Evolutionary conservation across 2,113 vertebrate genomes (phyloP).

Genomic region (Empidonax traillii): DNA sequence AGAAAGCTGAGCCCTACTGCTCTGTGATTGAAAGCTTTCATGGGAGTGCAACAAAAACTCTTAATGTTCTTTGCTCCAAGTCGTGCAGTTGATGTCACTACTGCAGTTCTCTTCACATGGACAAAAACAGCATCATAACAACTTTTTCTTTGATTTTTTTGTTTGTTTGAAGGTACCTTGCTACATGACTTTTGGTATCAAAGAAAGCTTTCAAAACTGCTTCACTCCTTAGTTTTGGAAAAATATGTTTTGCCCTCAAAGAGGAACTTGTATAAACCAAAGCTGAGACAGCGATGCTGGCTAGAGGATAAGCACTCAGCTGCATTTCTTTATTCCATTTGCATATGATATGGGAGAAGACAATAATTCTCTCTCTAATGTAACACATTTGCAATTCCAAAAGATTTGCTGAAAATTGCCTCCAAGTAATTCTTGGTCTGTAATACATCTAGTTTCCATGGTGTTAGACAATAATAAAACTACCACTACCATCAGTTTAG

Average conservation of each 20-base stretch:
- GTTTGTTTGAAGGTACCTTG: background rate
- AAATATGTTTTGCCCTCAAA: background rate
- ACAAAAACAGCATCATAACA: background rate
- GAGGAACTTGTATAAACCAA: background rate
- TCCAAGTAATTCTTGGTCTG: background rate
- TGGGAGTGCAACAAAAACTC: background rate
- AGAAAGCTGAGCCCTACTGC: background rate
- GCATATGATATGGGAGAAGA: background rate
- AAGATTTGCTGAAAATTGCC: background rate
- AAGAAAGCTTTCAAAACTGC: background rate
- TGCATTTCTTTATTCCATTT: conserved; percentile 16
- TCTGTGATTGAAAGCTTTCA: background rate
- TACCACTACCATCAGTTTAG: background rate
- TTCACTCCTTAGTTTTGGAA: background rate
- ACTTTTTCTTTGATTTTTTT: background rate
- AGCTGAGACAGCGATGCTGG: background rate
- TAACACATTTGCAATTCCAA: conserved; percentile 14
- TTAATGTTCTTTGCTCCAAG: background rate
- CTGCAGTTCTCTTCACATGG: background rate
- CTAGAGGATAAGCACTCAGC: background rate
- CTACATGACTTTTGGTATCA: background rate
- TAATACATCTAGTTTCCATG: background rate
- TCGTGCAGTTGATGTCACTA: background rate
- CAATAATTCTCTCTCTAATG: background rate
- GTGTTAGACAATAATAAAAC: background rate